Conservation (phyloP, 2,113 vertebrate species). For the Xyrauchen texanus region DNA sequence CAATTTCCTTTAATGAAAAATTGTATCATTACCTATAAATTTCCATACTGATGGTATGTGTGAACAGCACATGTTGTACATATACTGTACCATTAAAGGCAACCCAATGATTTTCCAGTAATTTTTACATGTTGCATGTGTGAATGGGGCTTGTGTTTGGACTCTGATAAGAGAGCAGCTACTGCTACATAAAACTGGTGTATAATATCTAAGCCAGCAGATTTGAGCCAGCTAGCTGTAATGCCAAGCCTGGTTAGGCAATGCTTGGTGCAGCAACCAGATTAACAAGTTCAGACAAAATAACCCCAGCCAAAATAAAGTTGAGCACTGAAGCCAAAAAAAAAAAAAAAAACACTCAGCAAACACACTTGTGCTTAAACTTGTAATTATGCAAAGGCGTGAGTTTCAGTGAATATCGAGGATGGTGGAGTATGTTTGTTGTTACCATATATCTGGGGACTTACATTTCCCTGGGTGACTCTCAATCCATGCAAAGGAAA, state of each 20-base stretch:
- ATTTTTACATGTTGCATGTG: not conserved
- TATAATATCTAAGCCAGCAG: conserved; percentile 31
- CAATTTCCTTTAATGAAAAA: too few relatives aligned
- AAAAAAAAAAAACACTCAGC: too few relatives aligned
- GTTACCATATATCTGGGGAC: conserved; percentile 20
- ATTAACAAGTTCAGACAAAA: conserved; percentile 48
- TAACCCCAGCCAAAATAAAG: conserved; percentile 40
- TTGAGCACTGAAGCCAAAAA: conserved; percentile 32
- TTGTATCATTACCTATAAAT: too few relatives aligned
- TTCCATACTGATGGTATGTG: too few relatives aligned
- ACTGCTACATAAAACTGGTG: conserved; percentile 24
- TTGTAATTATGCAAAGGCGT: conserved; percentile 33
- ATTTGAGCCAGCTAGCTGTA: conserved; percentile 36
- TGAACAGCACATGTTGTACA: too few relatives aligned
- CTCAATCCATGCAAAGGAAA: conserved; percentile 10
- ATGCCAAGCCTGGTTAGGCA: conserved; percentile 41
- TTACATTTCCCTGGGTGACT: conserved; percentile 29
- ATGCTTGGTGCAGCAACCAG: conserved; percentile 43
- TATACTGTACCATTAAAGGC: too few relatives aligned
- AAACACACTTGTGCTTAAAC: conserved; percentile 15
- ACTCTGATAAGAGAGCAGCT: too few relatives aligned
- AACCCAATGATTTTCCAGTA: too few relatives aligned
- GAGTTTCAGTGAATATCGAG: conserved; percentile 36
- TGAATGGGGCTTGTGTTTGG: conserved; percentile 7
- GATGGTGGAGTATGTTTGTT: conserved; percentile 34